Evolutionary conservation across 2,797 vertebrate genomes (phyloP).

Genomic region (Hyperoplus lanceolatus): DNA sequence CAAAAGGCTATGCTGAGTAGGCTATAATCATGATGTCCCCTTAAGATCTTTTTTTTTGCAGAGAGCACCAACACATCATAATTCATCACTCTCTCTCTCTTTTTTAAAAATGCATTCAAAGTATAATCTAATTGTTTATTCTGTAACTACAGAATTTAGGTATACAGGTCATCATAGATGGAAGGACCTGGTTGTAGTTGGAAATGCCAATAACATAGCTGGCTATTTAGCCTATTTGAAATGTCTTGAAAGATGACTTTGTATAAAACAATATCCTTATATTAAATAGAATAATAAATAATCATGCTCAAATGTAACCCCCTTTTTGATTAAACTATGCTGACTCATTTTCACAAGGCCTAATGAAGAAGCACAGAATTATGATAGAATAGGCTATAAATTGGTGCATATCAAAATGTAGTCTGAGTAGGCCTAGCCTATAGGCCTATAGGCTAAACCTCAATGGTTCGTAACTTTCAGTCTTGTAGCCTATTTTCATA

Average conservation of each 20-base stretch:
- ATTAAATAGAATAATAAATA: neutral
- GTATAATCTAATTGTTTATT: neutral
- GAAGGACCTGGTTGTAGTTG: neutral
- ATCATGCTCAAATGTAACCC: neutral
- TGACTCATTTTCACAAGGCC: no score
- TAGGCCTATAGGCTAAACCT: neutral
- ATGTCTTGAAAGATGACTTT: conserved; percentile 17
- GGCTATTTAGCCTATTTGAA: conserved; percentile 3
- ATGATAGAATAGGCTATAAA: neutral
- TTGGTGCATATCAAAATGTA: neutral
- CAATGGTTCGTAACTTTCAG: neutral
- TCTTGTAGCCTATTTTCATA: neutral
- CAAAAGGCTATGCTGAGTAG: conserved; percentile 14
- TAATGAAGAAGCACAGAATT: neutral
- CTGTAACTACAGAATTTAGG: neutral
- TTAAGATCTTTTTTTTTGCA: conserved; percentile 3
- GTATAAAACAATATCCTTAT: neutral
- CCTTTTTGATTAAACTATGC: no score
- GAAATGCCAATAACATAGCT: neutral
- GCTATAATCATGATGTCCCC: neutral
- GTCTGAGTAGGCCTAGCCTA: neutral
- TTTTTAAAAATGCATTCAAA: neutral
- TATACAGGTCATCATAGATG: neutral
- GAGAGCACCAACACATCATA: neutral
- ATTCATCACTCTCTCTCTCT: neutral